phyloP scores from a whole-genome alignment of 2,113 vertebrate genomes.

The Himantopus leucocephalus region DNA sequence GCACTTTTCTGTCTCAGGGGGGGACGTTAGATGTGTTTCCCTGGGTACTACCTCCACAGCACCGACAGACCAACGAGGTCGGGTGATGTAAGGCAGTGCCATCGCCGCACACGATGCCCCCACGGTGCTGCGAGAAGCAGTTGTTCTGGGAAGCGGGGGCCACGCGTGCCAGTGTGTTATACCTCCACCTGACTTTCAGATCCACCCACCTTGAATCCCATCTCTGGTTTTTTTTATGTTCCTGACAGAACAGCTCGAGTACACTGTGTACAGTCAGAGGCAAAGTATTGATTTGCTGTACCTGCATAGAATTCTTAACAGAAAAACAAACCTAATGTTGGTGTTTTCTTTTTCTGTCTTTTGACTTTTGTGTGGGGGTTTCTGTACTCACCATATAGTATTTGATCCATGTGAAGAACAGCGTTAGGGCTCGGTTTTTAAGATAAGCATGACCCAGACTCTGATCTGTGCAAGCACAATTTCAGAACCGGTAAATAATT shows the following conservation, averaged over 20 bases:
- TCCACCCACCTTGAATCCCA: conserved; percentile 8
- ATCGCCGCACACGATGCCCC: fast-evolving
- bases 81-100: background rate
- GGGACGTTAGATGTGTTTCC: background rate
- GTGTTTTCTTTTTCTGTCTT: background rate
- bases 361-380: background rate
- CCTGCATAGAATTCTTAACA: conserved; percentile 41
- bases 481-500: conserved; percentile 6
- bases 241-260: conserved; percentile 22
- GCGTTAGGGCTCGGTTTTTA: background rate
- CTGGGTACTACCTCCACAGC: background rate
- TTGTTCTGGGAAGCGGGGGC: background rate
- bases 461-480: background rate
- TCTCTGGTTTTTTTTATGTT: conserved; percentile 25
- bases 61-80: fast-evolving
- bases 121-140: fast-evolving
- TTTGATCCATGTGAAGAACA: background rate
- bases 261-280: conserved; percentile 40
- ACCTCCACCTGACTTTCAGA: background rate
- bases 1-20: background rate
- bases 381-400: background rate
- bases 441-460: background rate
- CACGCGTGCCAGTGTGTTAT: fast-evolving
- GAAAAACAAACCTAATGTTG: conserved; percentile 24
- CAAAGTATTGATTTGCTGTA: conserved; percentile 52